Evolutionary conservation across 2,888 invertebrate genomes (phyloP), one percentile per base, ranked within the genome.

Genomic region (Drosophila algonquin): DNA sequence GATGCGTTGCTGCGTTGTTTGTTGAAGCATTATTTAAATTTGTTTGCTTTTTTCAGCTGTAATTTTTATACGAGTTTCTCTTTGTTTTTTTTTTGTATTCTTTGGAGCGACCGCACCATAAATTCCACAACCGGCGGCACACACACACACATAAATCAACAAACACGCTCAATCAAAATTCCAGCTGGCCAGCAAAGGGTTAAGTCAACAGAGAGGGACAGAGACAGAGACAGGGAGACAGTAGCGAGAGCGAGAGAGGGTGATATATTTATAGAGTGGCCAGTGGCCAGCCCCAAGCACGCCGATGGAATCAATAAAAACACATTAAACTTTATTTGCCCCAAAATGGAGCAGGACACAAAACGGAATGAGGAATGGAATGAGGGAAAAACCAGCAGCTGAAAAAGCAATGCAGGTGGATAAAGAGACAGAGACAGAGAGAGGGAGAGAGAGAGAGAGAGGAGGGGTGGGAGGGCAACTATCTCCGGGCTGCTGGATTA

Each of bases 111-210:
- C 59, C 84, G 81, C 80, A 83, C 40, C 69, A 80, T 83, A 83
- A 80, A 80, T 83, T 81, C 73, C 73, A 59, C 69, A 78, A 73
- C 79, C 73, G 79, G 69, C 63, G 62, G 79, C 2, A 30, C 30
- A 40, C 73, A 64, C 73, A 30, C 30, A 40, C 73, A 64, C 73
- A 83, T 80, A 80, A 80, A 80, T 80, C 80, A 80, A 81, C 83
- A 83, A 80, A 65, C 64, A 77, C 54, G 78, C 81, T 80, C 83
- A 80, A 80, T 80, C 79, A 80, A 80, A 80, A 80, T 78, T 78
- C 65, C 84, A 71, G 64, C 54, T 68, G 62, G 53, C 67, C 60
- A 40, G 60, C 63, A 47, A 35, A n/a, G 54, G 55, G 50, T 52
- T 52, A 24, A n/a, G 18, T 32, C 27, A 45, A 10, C 46, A 18